Percentiles rank a stretch among this genome's conserved stretches.
These are phyloP conservation scores for Eira barbara DNA, from an alignment of 2,113 vertebrate species.

Conservation along the genomic window DNA sequence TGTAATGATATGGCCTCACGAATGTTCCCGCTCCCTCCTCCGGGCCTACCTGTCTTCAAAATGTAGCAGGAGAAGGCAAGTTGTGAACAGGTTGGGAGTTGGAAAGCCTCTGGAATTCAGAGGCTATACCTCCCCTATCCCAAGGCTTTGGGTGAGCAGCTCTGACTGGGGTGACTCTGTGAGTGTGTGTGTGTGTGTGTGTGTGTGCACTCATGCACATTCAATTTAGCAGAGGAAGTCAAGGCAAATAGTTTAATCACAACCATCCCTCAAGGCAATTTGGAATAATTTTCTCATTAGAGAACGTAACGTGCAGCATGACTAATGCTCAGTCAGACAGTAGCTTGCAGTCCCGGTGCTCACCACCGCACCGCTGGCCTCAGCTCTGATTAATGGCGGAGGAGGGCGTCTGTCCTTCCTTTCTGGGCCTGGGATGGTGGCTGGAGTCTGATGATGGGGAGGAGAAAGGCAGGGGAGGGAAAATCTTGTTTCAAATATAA, in stretches of 20 bases:
- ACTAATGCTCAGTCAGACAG: slow-evolving; percentile 79
- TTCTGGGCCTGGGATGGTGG: background rate
- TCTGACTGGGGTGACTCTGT: background rate
- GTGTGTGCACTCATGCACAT: background rate
- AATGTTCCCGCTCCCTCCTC: background rate
- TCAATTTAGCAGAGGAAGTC: slow-evolving; percentile 84
- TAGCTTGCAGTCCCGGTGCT: slow-evolving; percentile 69
- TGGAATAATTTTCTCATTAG: slow-evolving; percentile 87
- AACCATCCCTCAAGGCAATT: slow-evolving; percentile 84
- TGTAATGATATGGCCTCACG: slow-evolving; percentile 57
- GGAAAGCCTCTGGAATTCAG: slow-evolving; percentile 64
- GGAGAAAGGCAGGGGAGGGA: background rate
- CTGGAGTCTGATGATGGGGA: background rate
- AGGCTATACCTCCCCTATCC: slow-evolving; percentile 61
- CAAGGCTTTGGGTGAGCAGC: slow-evolving; percentile 48
- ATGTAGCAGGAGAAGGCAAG: slow-evolving; percentile 72
- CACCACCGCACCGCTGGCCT: slow-evolving; percentile 49
- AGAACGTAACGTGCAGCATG: slow-evolving; percentile 75
- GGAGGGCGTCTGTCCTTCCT: background rate
- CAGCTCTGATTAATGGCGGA: slow-evolving; percentile 42
- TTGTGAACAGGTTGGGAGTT: slow-evolving; percentile 75
- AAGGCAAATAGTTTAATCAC: slow-evolving; percentile 87
- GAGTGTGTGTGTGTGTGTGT: background rate
- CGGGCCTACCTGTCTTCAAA: slow-evolving; percentile 80
- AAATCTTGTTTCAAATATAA: slow-evolving; percentile 7